Percentiles rank a stretch among this genome's conserved stretches.
phyloP scores from a whole-genome alignment of 2,888 invertebrate species.

The Pyrgus malvae region DNA sequence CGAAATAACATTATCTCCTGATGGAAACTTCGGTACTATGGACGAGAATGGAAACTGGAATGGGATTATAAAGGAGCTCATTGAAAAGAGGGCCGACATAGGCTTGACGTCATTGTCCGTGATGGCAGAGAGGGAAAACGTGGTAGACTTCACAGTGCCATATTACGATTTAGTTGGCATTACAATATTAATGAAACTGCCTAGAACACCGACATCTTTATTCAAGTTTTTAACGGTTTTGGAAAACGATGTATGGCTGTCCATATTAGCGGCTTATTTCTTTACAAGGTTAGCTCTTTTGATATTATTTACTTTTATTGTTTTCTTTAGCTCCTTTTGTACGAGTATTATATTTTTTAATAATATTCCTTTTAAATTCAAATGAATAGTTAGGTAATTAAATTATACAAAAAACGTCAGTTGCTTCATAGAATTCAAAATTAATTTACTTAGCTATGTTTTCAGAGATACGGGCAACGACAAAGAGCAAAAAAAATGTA shows the following conservation, averaged over 20 bases:
- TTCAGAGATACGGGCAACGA: no score
- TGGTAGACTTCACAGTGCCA: conserved; percentile 98
- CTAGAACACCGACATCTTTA: conserved; percentile 93
- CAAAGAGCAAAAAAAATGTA: no score
- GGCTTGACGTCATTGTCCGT: conserved; percentile 96
- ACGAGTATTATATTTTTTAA: background rate
- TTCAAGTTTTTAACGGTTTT: conserved; percentile 98
- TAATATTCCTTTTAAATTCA: background rate
- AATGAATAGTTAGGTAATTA: background rate
- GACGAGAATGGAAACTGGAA: conserved; percentile 93
- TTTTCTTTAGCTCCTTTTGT: background rate
- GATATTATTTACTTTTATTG: background rate
- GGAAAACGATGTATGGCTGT: conserved; percentile 98
- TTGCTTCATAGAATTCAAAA: no score
- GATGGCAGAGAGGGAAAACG: conserved; percentile 98
- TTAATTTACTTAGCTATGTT: no score
- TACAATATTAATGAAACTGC: conserved; percentile 96
- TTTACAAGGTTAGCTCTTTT: conserved; percentile 87
- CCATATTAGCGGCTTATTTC: conserved; percentile 96
- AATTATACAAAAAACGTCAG: no score
- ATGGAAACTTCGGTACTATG: conserved; percentile 94
- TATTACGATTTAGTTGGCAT: conserved; percentile 99
- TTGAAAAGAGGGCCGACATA: conserved; percentile 95
- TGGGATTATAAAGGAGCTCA: conserved; percentile 90
- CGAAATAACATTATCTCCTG: conserved; percentile 90